These are phyloP conservation scores for Sebastes steindachneri DNA, from an alignment of 2,797 vertebrate species.

Conservation along the genomic window DNA sequence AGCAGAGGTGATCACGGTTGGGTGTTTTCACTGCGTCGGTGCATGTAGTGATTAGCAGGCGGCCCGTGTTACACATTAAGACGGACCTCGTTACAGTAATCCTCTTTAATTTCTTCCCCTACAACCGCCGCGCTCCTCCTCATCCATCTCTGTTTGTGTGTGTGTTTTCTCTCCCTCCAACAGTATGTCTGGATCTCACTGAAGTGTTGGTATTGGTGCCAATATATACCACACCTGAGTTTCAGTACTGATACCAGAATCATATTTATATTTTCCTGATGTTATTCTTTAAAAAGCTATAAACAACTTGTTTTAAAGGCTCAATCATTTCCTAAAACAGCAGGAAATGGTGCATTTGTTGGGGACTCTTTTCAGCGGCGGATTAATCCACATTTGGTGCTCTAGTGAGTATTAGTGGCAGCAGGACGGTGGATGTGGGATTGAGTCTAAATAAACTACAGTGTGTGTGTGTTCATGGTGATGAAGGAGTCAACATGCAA, in stretches of 20 bases:
- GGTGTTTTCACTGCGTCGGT: slow-evolving; percentile 29
- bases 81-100: slow-evolving; percentile 29
- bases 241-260: background rate
- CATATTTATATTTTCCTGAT: background rate
- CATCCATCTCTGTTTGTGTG: background rate
- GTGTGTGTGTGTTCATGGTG: too few species aligned
- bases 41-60: slow-evolving; percentile 40
- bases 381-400: too few species aligned
- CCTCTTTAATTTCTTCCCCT: background rate
- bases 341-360: rapidly evolving
- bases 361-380: too few species aligned
- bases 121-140: background rate
- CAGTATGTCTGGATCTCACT: background rate
- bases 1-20: slow-evolving; percentile 50
- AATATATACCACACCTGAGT: background rate
- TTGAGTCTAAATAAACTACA: too few species aligned
- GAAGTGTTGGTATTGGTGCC: background rate
- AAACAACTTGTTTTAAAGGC: too few species aligned
- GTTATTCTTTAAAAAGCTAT: too few species aligned
- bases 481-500: too few species aligned
- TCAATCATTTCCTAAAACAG: too few species aligned
- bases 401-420: too few species aligned
- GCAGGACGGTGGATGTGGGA: too few species aligned
- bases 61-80: slow-evolving; percentile 29
- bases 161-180: background rate